Base-by-base conservation (phyloP, 2,888 invertebrate species). In the Synanthedon formicaeformis region DNA sequence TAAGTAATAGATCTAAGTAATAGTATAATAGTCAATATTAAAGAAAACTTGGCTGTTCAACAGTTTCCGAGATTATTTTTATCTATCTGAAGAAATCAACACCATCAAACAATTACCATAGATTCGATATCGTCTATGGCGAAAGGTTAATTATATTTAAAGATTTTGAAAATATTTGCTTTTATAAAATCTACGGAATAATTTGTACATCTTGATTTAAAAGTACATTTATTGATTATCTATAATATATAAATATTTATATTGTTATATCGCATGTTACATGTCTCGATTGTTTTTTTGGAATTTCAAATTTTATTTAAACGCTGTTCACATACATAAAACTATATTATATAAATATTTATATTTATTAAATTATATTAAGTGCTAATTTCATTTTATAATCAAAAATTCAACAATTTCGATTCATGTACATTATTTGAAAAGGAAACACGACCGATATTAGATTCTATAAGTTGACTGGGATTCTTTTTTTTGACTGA, bases 11-110 rank as follows among this genome's bases (percentile, higher is more conserved):
- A 66, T 51, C 41, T 64, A 67, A 78, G 75, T 58, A 57, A 69
- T 79, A 78, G 78, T 59, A 63, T 85, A 84, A 81, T 86, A 86
- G 86, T 82, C 78, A 86, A 85, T 81, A 82, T 75, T 70, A 69
- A 69, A 73, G 73, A 63, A 66, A 65, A 63, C 60, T 57, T 81
- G 79, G 78, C 86, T 87, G 86, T 86, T 67, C 73, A 68, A 87
- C 86, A 85, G 86, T 85, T 70, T 62, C 13, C 56, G 64, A 67
- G 63, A 45, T 45, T 45, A 45, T 45, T 45, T 45, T 45, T 41
- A 41, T 41, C n/a, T 41, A 41, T 5, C 41, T 34, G 34, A 34
- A 45, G 8, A 45, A 11, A 13, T 45, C 13, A 45, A 34, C 14
- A 27, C 13, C 11, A 41, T 48, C 3, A 48, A 52, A 14, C 45